Base-by-base conservation (phyloP, 1,140 invertebrate species). In the Ectropis grisescens region DNA sequence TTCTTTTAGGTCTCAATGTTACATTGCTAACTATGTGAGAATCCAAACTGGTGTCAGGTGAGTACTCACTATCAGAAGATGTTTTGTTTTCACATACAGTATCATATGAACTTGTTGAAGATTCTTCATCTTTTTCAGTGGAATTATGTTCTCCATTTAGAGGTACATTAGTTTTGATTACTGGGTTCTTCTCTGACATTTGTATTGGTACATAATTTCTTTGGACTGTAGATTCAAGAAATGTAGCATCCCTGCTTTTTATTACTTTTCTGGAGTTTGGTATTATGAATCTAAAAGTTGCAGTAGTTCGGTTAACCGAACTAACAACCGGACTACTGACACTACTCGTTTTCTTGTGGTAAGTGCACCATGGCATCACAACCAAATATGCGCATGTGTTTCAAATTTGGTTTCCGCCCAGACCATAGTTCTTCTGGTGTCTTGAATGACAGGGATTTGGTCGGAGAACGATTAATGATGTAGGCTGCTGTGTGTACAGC, bases 371-470 rank as follows among this genome's bases (percentile, higher is more conserved):
- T 30, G 51, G 41, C 41, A 65, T 33, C 52, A 19, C 40, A 31
- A 0, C 40, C 40, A 30, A 35, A 57, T 36, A 42, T 31, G 15
- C 55, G 62, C 5, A 83, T 36, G 41, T 82, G 43, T 9, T 33
- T 37, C 1, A 82, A 19, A 41, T 68, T 41, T 13, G 41, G 42
- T 23, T 41, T 54, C 8, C 24, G 19, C 10, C 46, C 44, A 39
- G 29, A 26, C 60, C 58, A 70, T 26, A 58, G 29, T 44, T 64
- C 56, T 29, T 51, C 33, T 19, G 60, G 60, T 24, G 42, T 60
- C 16, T 37, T 32, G 2, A 14, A 37, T 19, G 12, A 16, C n/a
- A 47, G 4, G 1, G 38, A 28, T 11, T 25, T 48, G 6, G 36
- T 59, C 32, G 49, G 41, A 28, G 29, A 42, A 8, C 52, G 29